A percentile compares a stretch with the other conserved stretches of the same genome.
Evolutionary conservation across 2,888 invertebrate species (phyloP).

Genomic region (Onthophagus sagittarius): DNA sequence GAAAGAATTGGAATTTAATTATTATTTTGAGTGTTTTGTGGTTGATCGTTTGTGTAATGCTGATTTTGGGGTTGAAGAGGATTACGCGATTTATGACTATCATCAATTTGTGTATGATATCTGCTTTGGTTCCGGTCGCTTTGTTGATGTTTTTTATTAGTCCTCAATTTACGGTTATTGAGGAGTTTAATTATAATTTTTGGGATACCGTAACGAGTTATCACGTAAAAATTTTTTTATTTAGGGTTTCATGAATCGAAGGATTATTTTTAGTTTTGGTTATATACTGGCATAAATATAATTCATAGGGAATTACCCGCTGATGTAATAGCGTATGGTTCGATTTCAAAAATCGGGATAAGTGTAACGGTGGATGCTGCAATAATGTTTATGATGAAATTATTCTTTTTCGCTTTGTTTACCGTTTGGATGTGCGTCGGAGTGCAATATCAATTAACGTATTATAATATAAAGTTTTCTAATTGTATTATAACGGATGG

Average conservation of each 20-base stretch:
- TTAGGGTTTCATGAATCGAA: not conserved
- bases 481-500: constrained; percentile 7
- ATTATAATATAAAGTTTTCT: constrained; percentile 15
- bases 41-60: constrained; percentile 14
- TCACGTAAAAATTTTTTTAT: not conserved
- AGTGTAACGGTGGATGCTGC: constrained; percentile 17
- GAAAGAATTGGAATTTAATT: not conserved
- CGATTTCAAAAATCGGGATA: constrained; percentile 17
- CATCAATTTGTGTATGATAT: constrained; percentile 13
- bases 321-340: constrained; percentile 21
- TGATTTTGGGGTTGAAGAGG: constrained; percentile 15
- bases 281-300: constrained; percentile 15
- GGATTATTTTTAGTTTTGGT: constrained; percentile 14
- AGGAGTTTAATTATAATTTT: not conserved
- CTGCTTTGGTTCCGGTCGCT: constrained; percentile 11
- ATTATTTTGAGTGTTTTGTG: constrained; percentile 1
- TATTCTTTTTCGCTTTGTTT: constrained; percentile 14
- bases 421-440: constrained; percentile 18
- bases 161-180: constrained; percentile 11
- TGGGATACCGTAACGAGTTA: not conserved
- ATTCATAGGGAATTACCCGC: constrained; percentile 20
- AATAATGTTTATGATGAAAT: constrained; percentile 16
- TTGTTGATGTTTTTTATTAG: constrained; percentile 17
- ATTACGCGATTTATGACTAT: constrained; percentile 9
- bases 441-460: not conserved